Conservation (phyloP, 2,113 vertebrate genomes). For the Rhinoptilus africanus region DNA sequence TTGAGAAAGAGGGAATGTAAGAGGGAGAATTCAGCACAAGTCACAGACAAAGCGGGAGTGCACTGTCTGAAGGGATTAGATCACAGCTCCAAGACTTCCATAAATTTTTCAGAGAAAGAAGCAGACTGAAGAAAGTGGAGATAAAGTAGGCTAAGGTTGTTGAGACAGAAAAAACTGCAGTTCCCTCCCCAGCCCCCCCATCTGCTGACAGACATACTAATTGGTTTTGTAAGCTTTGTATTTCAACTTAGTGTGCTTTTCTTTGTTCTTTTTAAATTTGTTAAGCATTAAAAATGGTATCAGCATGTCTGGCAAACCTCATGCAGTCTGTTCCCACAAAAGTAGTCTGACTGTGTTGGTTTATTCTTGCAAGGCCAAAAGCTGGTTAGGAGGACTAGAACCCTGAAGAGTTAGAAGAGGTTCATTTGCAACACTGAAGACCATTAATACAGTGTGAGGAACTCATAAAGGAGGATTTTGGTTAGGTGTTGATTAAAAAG, state of each 20-base stretch:
- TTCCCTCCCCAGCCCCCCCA: no score
- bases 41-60: fast-evolving
- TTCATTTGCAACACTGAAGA: neutral
- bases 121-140: neutral
- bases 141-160: neutral
- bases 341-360: neutral
- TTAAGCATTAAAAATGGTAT: neutral
- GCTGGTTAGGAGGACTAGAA: neutral
- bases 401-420: neutral
- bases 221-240: neutral
- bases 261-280: neutral
- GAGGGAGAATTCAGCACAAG: neutral
- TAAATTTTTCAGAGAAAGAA: neutral
- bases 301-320: neutral
- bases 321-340: neutral
- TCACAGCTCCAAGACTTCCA: neutral
- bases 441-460: neutral
- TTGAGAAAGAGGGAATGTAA: neutral
- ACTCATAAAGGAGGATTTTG: neutral
- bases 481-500: neutral
- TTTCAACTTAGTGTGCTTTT: neutral
- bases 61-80: neutral
- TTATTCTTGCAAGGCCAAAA: neutral
- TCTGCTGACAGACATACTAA: neutral
- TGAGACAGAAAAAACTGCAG: neutral